Percentiles rank a stretch among this genome's conserved stretches.
Evolutionary conservation across 2,113 vertebrate species (phyloP).

Genomic region (Morone chrysops): DNA sequence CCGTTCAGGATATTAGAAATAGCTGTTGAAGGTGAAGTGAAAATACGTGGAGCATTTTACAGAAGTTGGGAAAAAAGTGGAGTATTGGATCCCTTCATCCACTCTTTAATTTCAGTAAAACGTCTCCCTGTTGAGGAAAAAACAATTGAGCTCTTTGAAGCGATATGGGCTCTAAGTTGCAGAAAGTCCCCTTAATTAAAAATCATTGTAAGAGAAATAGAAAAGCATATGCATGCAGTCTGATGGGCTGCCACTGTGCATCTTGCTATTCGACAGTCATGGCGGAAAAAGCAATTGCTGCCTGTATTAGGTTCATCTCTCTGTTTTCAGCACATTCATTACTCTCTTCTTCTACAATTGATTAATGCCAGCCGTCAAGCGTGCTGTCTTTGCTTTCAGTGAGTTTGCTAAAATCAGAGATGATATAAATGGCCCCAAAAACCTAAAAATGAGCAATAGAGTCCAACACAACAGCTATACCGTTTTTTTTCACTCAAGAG

Average conservation of each 20-base stretch:
- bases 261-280: background rate
- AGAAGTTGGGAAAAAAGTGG: background rate
- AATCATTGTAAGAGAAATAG: slow-evolving; percentile 31
- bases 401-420: background rate
- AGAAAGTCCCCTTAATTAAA: slow-evolving; percentile 30
- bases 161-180: background rate
- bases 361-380: slow-evolving; percentile 12
- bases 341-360: background rate
- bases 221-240: background rate
- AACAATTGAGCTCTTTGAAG: slow-evolving; percentile 5
- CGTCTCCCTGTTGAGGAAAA: slow-evolving; percentile 17
- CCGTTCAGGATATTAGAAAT: slow-evolving; percentile 16
- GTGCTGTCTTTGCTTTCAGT: background rate
- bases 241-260: slow-evolving; percentile 13
- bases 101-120: slow-evolving; percentile 18
- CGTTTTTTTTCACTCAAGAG: background rate
- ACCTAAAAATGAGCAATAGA: background rate
- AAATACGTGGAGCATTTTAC: slow-evolving; percentile 17
- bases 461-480: background rate
- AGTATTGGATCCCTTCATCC: background rate
- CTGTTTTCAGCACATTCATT: too few species aligned
- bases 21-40: background rate
- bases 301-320: background rate
- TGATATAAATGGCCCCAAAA: background rate
- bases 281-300: background rate